A percentile compares a stretch with the other conserved stretches of the same genome.
Conservation (phyloP, 2,113 vertebrate genomes). For the Myiagra hebetior region DNA sequence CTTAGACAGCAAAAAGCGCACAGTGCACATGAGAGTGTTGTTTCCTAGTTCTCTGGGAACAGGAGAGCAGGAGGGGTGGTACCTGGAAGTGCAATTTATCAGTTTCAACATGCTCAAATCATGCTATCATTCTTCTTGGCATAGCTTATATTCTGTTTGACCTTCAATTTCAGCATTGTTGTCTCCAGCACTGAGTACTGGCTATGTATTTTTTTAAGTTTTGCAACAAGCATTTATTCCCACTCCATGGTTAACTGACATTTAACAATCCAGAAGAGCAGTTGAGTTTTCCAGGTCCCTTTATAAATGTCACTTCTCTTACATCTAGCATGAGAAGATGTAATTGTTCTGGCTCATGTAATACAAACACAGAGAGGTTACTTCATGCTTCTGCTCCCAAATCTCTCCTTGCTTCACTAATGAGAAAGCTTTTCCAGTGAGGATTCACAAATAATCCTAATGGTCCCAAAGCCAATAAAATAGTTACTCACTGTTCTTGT, state of each 20-base stretch:
- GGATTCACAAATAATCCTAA: neutral
- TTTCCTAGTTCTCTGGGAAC: neutral
- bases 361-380: neutral
- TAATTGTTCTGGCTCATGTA: neutral
- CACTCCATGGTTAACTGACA: neutral
- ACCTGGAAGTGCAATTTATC: neutral
- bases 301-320: neutral
- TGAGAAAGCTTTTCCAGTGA: neutral
- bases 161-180: neutral
- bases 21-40: conserved; percentile 44
- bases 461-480: neutral
- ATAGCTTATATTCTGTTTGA: neutral
- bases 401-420: neutral
- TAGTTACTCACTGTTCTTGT: neutral
- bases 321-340: neutral
- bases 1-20: conserved; percentile 49
- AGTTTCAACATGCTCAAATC: neutral
- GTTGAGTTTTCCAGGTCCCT: neutral
- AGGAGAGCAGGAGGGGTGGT: neutral
- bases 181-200: neutral
- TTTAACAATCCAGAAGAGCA: neutral
- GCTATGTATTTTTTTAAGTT: neutral
- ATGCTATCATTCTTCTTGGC: neutral
- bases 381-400: neutral
- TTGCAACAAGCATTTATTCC: neutral